Evolutionary conservation across 2,888 invertebrate genomes (phyloP).

Genomic region (Xylocampa areola): DNA sequence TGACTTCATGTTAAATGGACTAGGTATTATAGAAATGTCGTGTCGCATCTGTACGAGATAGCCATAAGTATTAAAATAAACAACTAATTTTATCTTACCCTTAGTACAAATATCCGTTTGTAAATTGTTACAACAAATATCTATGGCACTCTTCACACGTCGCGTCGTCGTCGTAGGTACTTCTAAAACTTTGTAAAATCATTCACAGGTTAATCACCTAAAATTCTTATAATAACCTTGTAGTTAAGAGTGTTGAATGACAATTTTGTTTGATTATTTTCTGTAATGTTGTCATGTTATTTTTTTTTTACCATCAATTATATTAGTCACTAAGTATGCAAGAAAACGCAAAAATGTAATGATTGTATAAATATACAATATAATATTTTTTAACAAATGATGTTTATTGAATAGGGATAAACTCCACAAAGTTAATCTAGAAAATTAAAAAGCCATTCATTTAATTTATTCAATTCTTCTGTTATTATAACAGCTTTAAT

Average conservation of each 20-base stretch:
- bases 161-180: background rate
- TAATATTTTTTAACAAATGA: background rate
- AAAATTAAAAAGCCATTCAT: conserved; percentile 28
- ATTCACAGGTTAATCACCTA: conserved; percentile 46
- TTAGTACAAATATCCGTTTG: conserved; percentile 57
- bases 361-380: too few relatives aligned
- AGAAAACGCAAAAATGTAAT: too few relatives aligned
- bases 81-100: conserved; percentile 48
- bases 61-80: conserved; percentile 46
- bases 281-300: background rate
- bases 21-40: too few relatives aligned
- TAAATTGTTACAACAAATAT: too few relatives aligned
- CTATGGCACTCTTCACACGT: conserved; percentile 18
- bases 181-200: conserved; percentile 19
- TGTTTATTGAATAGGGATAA: background rate
- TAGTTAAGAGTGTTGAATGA: conserved; percentile 10
- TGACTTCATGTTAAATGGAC: too few relatives aligned
- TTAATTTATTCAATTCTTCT: conserved; percentile 33
- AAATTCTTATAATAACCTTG: conserved; percentile 30
- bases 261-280: conserved; percentile 22
- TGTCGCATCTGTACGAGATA: too few relatives aligned
- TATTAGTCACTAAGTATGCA: too few relatives aligned
- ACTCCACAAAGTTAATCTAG: background rate
- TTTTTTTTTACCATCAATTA: too few relatives aligned
- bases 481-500: conserved; percentile 39